Evolutionary conservation across 1,140 invertebrate species (phyloP), one percentile per base, ranked within the genome.

Genomic region (Drosophila pseudoobscura): DNA sequence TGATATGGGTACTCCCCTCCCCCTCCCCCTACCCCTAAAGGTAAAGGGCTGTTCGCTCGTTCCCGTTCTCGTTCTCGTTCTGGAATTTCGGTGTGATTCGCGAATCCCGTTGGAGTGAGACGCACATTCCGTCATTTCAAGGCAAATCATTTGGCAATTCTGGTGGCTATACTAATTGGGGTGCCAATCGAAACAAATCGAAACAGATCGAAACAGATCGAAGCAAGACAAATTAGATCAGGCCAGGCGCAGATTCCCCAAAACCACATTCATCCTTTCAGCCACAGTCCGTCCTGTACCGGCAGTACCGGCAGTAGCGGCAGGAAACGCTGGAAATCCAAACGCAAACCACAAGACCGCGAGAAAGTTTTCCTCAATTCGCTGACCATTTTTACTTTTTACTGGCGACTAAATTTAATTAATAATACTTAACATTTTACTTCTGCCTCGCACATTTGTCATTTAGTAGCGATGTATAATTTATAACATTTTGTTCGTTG

Each of bases 401-500:
- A 2, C 35, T 13, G 35, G 11, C 51, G 11, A 24, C 39, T 4
- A 68, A 49, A 69, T 69, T 69, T 43, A 70, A 70, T 70, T 70
- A 70, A 57, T 57, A 58, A 63, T 58, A 70, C 39, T 69, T 50
- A 69, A 66, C 64, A 69, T 69, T 69, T 69, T 69, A 70, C 69
- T 70, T 44, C 44, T 31, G 26, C 45, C 35, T 53, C 56, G 66
- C 66, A 69, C 63, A 70, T 70, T 69, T 70, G 66, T 70, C 66
- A 70, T 26, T 70, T 13, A 39, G 35, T 13, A 13, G 11, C 66
- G 45, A 75, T 75, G 71, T 75, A 75, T 75, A 75, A 75, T 75
- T 75, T 75, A 75, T 75, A 75, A 75, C 71, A 75, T 75, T 75
- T 75, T 75, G 72, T 75, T 73, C 49, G 63, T 69, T 74, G 71